Evolutionary conservation across 2,888 invertebrate genomes (phyloP), one percentile per base, ranked within the genome.

Genomic region (Polia nebulosa): DNA sequence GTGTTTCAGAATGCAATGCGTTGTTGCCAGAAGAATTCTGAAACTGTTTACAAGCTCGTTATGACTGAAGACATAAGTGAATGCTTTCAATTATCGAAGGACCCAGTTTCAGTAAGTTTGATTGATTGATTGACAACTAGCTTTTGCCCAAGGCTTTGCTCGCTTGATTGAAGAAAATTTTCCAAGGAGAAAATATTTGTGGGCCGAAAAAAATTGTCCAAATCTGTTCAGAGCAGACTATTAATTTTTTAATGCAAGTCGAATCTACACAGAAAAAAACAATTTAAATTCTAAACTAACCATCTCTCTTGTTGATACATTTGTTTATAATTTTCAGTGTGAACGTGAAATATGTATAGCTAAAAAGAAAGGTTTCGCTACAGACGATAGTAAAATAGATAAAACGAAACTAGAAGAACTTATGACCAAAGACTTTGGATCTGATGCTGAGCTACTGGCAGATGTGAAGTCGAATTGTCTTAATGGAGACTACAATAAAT

Each of bases 261-360:
- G 13, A 13, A 36, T 36, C 34, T 13, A 39, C 17, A 17, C 15
- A 13, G 22, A 1, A 22, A 45, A 22, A 45, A 13, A 2, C 22
- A 11, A 22, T 7, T 39, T 7, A 39, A 39, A 39, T 13, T 45
- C 6, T 22, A 51, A n/a, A n/a, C 11, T 1, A 1, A n/a, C 6
- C 3, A 29, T 13, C 13, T 17, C 27, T 25, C 6, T 27, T 11
- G 44, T 5, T 25, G 55, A n/a, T 44, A 20, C 15, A 41, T 20
- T 45, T 17, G 15, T 1, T 51, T 39, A 36, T 6, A 11, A 25
- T 25, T 65, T 87, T 56, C 62, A 90, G 90, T 90, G 89, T 47
- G 83, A 86, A 0, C 55, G 71, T 22, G 86, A 85, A 2, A 80
- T 80, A 47, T 90, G 90, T 36, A 39, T 85, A 8, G 89, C 85